A percentile compares a stretch with the other conserved stretches of the same genome.
Conservation (phyloP, 2,888 invertebrate species). For the Hypomecis atomaria region DNA sequence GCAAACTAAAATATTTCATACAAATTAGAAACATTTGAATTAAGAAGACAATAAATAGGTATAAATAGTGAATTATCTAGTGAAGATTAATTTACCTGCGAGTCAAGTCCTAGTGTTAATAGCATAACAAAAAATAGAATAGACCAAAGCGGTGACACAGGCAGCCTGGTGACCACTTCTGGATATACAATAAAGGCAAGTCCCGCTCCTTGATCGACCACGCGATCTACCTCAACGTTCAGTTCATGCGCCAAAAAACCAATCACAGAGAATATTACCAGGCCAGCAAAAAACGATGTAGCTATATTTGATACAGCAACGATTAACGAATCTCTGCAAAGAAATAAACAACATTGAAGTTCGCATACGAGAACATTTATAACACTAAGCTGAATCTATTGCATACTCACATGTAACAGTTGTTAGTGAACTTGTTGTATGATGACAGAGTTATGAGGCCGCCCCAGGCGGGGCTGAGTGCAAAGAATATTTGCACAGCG, state of each 20-base stretch:
- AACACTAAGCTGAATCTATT: conserved; percentile 7
- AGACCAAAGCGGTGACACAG: conserved; percentile 92
- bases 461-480: conserved; percentile 94
- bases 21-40: neutral
- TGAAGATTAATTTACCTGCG: conserved; percentile 78
- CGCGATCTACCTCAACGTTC: conserved; percentile 87
- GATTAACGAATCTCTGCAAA: conserved; percentile 88
- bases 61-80: neutral
- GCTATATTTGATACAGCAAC: conserved; percentile 91
- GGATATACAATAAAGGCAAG: conserved; percentile 95
- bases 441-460: conserved; percentile 93
- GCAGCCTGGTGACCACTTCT: conserved; percentile 91
- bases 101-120: conserved; percentile 89
- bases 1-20: conserved; percentile 85
- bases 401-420: conserved; percentile 88
- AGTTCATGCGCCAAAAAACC: conserved; percentile 92
- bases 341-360: conserved; percentile 22
- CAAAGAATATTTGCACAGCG: conserved; percentile 94
- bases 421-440: conserved; percentile 93
- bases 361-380: conserved; percentile 10
- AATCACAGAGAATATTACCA: conserved; percentile 92
- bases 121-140: conserved; percentile 92
- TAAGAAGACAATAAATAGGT: too few species aligned
- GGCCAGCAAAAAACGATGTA: conserved; percentile 92
- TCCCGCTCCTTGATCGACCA: conserved; percentile 91